Base-by-base conservation (phyloP, 2,888 invertebrate species). In the Lucinisca nassula region DNA sequence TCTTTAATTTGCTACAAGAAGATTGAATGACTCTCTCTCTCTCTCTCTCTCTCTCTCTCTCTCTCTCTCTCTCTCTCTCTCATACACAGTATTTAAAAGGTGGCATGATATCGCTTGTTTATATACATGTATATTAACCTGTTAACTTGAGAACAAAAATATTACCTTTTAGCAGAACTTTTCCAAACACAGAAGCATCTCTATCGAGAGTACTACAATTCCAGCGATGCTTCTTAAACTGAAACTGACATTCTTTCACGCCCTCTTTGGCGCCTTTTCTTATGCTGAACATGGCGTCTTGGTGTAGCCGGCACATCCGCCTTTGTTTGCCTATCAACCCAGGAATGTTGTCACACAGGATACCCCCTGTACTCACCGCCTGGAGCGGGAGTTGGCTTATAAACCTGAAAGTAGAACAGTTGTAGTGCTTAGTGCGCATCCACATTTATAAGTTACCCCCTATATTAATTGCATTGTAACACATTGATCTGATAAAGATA, bases 161-260 rank as follows among this genome's bases (percentile, higher is more conserved):
- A 91, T 91, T 91, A 96, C 96, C 96, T 95, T 95, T 96, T 0
- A 95, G 92, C 92, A 96, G 94, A 73, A 96, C 93, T 89, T 96
- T 96, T 17, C 96, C 96, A 81, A 96, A 96, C n/a, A 96, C 96
- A 0, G 96, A 95, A 3, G 96, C 92, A 73, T 96, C 96, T 51
- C 95, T 91, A 72, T 95, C 93, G 0, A 95, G 88, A 0, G 96
- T 95, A 73, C 94, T 93, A 72, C 94, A 94, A 90, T 96, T 96
- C 96, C 96, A 96, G 32, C 96, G 91, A 82, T 96, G 95, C 79
- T 93, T 88, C 10, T 92, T 84, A 90, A 96, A 96, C 93, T 96
- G 96, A 73, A 91, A 90, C 89, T 96, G 96, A 82, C 96, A 96
- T 88, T 96, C 96, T 67, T 94, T 91, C 32, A 96, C 95, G 12